Evolutionary conservation across 2,888 invertebrate genomes (phyloP).

Genomic region (Eugnorisma glareosa): DNA sequence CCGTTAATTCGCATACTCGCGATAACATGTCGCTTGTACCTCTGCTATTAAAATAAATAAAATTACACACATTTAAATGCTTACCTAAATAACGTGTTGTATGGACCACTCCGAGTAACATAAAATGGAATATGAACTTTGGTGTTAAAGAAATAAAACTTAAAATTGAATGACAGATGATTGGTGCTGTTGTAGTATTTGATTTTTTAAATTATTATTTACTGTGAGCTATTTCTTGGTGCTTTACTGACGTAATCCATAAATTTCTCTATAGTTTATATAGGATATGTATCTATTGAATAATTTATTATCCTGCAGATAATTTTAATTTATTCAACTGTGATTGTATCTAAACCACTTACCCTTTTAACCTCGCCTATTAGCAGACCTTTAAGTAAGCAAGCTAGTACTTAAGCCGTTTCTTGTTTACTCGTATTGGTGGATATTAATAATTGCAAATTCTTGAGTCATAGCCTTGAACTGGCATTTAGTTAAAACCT

Average conservation of each 20-base stretch:
- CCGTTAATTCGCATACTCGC: constrained; percentile 86
- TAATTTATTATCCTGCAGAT: constrained; percentile 18
- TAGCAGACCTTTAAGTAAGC: constrained; percentile 31
- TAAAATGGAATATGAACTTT: constrained; percentile 46
- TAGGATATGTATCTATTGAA: background rate
- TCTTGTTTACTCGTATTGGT: constrained; percentile 28
- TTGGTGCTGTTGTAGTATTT: background rate
- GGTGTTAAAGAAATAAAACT: background rate
- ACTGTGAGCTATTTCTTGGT: constrained; percentile 38
- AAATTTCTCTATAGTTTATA: constrained; percentile 7
- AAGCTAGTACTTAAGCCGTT: constrained; percentile 18
- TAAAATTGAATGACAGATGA: constrained; percentile 29
- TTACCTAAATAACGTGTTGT: constrained; percentile 63
- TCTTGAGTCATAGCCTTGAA: constrained; percentile 22
- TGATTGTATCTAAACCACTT: constrained; percentile 18
- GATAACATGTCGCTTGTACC: constrained; percentile 80
- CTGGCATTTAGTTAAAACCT: background rate
- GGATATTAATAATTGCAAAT: constrained; percentile 17
- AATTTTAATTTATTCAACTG: constrained; percentile 47
- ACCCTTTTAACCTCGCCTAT: constrained; percentile 36
- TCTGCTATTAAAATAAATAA: constrained; percentile 77
- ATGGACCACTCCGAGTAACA: constrained; percentile 16
- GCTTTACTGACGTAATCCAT: constrained; percentile 20
- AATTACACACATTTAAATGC: constrained; percentile 75
- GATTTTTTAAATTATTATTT: constrained; percentile 48